Conservation (phyloP, 2,113 vertebrate species). For the Psilopsiagon aurifrons region DNA sequence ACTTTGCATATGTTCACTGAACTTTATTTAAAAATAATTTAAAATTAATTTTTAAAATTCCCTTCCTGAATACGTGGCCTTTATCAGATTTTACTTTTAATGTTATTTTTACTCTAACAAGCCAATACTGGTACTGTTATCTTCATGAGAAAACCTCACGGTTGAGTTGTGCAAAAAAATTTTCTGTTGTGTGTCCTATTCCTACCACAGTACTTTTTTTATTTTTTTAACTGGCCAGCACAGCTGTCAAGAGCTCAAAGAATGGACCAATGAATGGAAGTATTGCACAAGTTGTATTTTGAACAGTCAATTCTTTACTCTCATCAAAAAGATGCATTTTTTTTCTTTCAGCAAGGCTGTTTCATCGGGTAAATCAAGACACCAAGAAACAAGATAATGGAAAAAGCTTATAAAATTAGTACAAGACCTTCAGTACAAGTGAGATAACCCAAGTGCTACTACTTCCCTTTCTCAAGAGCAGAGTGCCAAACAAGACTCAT, state of each 20-base stretch:
- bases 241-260: neutral
- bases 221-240: neutral
- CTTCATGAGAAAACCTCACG: neutral
- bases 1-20: neutral
- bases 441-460: neutral
- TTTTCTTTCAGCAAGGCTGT: neutral
- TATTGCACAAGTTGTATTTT: neutral
- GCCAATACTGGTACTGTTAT: neutral
- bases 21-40: neutral
- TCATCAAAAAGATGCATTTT: neutral
- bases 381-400: neutral
- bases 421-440: neutral
- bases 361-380: neutral
- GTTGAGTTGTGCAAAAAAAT: neutral
- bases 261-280: neutral
- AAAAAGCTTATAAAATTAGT: neutral
- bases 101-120: neutral
- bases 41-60: neutral
- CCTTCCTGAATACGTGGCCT: neutral
- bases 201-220: neutral
- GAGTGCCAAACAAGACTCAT: neutral
- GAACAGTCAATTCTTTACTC: neutral
- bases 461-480: neutral
- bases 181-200: neutral
- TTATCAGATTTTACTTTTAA: neutral